A percentile compares a stretch with the other conserved stretches of the same genome.
phyloP scores from a whole-genome alignment of 2,797 vertebrate genomes.

The Melanogrammus aeglefinus region DNA sequence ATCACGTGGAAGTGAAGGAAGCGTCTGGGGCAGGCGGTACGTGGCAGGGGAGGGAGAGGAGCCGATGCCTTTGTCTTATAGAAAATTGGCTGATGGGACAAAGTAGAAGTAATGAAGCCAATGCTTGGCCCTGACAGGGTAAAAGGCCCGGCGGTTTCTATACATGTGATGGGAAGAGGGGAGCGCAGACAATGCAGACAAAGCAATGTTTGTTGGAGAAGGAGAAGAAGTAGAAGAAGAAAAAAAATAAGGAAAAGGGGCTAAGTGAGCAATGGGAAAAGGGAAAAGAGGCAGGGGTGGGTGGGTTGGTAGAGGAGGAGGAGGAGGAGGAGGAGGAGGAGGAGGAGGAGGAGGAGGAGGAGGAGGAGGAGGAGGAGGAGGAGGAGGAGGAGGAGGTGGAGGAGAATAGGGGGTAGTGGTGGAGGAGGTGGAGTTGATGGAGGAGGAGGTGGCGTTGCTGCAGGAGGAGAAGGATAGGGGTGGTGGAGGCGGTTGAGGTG shows the following conservation, averaged over 20 bases:
- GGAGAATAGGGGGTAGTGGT: too few relatives aligned
- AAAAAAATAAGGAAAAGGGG: conserved; percentile 33
- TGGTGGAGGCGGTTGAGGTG: too few relatives aligned
- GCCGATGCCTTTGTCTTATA: conserved; percentile 33
- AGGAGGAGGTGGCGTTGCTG: too few relatives aligned
- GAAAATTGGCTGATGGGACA: conserved; percentile 45
- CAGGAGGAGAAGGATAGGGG: too few relatives aligned
- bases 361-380: too few relatives aligned
- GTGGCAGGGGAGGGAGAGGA: conserved; percentile 15
- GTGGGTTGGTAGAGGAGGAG: too few relatives aligned
- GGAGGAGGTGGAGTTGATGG: too few relatives aligned
- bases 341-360: too few relatives aligned
- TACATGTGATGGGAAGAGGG: conserved; percentile 62
- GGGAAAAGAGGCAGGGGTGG: conserved; percentile 30
- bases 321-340: too few relatives aligned
- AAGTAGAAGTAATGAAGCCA: conserved; percentile 38
- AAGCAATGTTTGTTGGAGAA: conserved; percentile 60
- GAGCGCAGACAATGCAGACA: conserved; percentile 71
- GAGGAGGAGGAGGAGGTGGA: too few relatives aligned
- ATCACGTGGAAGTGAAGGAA: not conserved
- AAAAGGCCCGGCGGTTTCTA: conserved; percentile 69
- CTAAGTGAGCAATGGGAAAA: conserved; percentile 47
- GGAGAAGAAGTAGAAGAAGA: conserved; percentile 52
- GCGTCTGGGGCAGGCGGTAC: not conserved
- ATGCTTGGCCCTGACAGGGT: conserved; percentile 51